A percentile compares a stretch with the other conserved stretches of the same genome.
Conservation (phyloP, 2,888 invertebrate species). For the Nemotelus pantherinus region DNA sequence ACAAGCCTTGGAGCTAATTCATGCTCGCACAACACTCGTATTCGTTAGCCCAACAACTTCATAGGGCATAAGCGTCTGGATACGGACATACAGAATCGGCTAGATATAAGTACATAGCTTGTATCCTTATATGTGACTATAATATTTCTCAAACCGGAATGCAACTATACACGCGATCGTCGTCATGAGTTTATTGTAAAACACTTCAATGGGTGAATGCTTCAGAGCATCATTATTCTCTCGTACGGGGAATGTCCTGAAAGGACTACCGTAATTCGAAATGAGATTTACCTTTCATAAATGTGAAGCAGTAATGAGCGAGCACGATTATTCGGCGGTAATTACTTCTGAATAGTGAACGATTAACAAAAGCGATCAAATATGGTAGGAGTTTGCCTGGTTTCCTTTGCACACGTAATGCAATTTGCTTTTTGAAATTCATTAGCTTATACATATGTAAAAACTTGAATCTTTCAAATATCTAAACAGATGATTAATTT, state of each 20-base stretch:
- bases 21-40: constrained; percentile 3
- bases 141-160: neutral
- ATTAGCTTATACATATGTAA: too few relatives aligned
- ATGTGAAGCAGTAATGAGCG: neutral
- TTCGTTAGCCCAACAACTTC: constrained; percentile 11
- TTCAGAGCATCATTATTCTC: constrained; percentile 26
- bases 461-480: too few relatives aligned
- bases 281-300: constrained; percentile 7
- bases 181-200: neutral
- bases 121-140: neutral
- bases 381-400: too few relatives aligned
- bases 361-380: constrained; percentile 15
- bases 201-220: constrained; percentile 21
- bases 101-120: too few relatives aligned
- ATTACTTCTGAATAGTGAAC: neutral
- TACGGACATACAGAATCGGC: too few relatives aligned
- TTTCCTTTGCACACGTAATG: too few relatives aligned
- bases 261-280: constrained; percentile 14
- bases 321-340: neutral
- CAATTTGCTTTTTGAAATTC: too few relatives aligned
- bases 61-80: neutral
- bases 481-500: too few relatives aligned
- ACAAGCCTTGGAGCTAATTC: constrained; percentile 16
- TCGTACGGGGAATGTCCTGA: constrained; percentile 12
- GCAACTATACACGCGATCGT: neutral